Conservation (phyloP, 2,888 invertebrate genomes). For the Drosophila anceps region DNA sequence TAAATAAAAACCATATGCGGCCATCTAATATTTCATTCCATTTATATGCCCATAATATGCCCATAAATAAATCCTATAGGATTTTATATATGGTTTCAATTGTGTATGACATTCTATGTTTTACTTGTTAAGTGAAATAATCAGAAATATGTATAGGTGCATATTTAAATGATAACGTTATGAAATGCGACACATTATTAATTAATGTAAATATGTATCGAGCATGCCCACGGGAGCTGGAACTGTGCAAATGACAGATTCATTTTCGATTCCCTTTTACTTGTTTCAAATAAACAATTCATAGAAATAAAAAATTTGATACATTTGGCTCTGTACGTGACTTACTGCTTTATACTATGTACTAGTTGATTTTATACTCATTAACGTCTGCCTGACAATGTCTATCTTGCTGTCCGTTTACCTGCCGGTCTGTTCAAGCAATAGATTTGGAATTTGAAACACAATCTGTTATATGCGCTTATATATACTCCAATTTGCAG, state of each 20-base stretch:
- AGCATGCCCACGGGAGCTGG: neutral
- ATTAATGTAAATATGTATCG: neutral
- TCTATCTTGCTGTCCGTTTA: neutral
- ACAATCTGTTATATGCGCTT: no score
- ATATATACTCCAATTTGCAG: no score
- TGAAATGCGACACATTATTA: neutral
- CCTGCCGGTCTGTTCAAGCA: no score
- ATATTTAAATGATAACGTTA: neutral
- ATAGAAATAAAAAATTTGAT: neutral
- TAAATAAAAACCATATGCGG: slow-evolving; percentile 30
- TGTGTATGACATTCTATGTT: neutral
- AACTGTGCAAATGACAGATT: neutral
- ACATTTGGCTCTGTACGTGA: neutral
- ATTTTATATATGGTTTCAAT: no score
- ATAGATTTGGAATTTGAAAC: no score
- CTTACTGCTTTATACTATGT: neutral
- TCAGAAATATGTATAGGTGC: neutral
- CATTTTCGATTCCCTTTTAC: neutral
- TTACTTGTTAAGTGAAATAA: neutral
- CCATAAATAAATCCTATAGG: no score
- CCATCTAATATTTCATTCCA: neutral
- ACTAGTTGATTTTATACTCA: neutral
- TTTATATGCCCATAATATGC: neutral
- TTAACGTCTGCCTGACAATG: neutral
- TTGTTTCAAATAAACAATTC: neutral